phyloP scores from a whole-genome alignment of 2,888 invertebrate species.

The Byasa hedistus region DNA sequence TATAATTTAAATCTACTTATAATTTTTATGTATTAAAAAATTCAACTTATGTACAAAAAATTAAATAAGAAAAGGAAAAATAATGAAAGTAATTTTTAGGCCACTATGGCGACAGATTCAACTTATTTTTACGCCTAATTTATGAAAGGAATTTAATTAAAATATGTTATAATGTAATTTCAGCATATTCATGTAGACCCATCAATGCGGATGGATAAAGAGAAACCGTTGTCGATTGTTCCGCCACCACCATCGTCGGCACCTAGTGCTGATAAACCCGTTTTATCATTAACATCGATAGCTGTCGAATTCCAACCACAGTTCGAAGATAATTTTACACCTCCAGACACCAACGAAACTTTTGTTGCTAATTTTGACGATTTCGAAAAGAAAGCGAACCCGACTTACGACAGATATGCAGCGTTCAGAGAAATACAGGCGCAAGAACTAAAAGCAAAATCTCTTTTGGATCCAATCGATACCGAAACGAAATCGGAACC shows the following conservation, averaged over 20 bases:
- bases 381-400: conserved; percentile 76
- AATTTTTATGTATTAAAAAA: no score
- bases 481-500: conserved; percentile 57
- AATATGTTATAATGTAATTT: conserved; percentile 22
- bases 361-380: conserved; percentile 86
- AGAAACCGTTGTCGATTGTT: conserved; percentile 42
- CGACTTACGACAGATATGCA: conserved; percentile 89
- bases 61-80: no score
- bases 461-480: conserved; percentile 59
- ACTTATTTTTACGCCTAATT: background rate
- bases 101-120: background rate
- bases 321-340: conserved; percentile 84
- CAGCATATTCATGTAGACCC: conserved; percentile 70
- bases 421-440: conserved; percentile 92
- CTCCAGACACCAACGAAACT: conserved; percentile 60
- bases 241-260: conserved; percentile 38
- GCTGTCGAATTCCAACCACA: conserved; percentile 68
- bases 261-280: conserved; percentile 34
- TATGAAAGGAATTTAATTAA: background rate
- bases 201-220: conserved; percentile 48
- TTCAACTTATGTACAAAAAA: no score
- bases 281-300: conserved; percentile 24
- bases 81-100: no score
- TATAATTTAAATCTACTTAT: no score
- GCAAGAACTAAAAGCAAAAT: conserved; percentile 81